phyloP scores from a whole-genome alignment of 2,888 invertebrate species.

The Boloria selene region DNA sequence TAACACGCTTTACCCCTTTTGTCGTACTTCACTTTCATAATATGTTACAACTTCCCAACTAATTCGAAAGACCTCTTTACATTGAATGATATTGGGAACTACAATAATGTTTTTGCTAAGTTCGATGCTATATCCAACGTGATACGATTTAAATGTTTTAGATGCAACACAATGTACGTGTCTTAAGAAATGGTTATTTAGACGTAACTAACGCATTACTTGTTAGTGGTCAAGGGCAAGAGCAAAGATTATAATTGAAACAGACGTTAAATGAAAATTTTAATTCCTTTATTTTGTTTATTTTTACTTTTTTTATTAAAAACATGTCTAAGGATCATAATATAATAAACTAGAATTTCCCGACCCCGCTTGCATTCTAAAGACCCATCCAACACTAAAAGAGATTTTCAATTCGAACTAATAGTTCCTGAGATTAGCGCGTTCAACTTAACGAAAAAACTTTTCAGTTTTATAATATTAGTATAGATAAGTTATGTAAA shows the following conservation, averaged over 20 bases:
- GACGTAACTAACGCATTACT: conserved; percentile 26
- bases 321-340: too few species aligned
- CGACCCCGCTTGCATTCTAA: too few species aligned
- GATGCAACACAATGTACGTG: conserved; percentile 9
- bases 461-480: too few species aligned
- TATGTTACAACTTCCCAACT: neutral
- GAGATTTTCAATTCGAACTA: too few species aligned
- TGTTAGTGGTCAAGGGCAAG: conserved; percentile 31
- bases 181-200: conserved; percentile 19
- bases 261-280: conserved; percentile 6
- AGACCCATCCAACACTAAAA: too few species aligned
- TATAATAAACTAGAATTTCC: too few species aligned
- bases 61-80: neutral
- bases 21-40: conserved; percentile 4
- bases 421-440: too few species aligned
- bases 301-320: too few species aligned
- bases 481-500: too few species aligned
- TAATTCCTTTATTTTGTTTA: too few species aligned
- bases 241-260: conserved; percentile 26
- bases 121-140: conserved; percentile 14
- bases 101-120: neutral
- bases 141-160: conserved; percentile 13
- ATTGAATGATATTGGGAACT: neutral
- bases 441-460: too few species aligned
- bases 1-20: neutral